Evolutionary conservation across 2,113 vertebrate species (phyloP), one percentile per base, ranked within the genome.

Genomic region (Petrocephalus microphthalmus): DNA sequence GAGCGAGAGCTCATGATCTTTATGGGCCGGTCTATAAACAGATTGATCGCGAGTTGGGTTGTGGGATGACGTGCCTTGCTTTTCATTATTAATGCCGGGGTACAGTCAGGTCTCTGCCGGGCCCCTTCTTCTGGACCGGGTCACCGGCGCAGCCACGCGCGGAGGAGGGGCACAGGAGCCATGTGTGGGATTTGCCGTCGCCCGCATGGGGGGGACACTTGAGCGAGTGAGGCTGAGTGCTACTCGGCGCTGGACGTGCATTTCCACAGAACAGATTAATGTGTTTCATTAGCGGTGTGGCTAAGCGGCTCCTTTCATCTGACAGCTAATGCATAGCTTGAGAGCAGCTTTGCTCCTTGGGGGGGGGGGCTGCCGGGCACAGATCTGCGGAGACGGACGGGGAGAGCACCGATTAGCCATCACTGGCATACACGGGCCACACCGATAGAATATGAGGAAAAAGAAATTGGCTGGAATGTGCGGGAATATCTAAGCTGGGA

Each of bases 211-310:
- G 20, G 17, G 45, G 53, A 15, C 42, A 53, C 51, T 42, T 22
- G 51, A 10, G 56, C 47, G 25, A 1, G n/a, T 17, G 7, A 33
- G 25, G 19, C 53, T 85, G 5, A n/a, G n/a, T 19, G 83, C n/a
- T 7, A 17, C 17, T 11, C 51, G 11, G 53, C 7, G 25, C 67
- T 71, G 33, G 33, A 88, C 20, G 53, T 19, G 7, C 51, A 71
- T 81, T 56, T 88, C 74, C 51, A 37, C 52, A 33, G 81, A 83
- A 60, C 52, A 60, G 53, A 60, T 83, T 83, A 15, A 83, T 83
- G 71, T 56, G 20, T 88, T 88, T 83, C 87, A 7, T 45, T 81
- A 87, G 49, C 19, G 22, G 11, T 0, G 2, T 1, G 49, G 51
- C 71, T 88, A 33, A 83, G 29, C 17, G 13, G 52, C 57, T n/a